These are phyloP conservation scores for Cephus pygmeus DNA, from an alignment of 2,888 invertebrate genomes.

Conservation along the genomic window DNA sequence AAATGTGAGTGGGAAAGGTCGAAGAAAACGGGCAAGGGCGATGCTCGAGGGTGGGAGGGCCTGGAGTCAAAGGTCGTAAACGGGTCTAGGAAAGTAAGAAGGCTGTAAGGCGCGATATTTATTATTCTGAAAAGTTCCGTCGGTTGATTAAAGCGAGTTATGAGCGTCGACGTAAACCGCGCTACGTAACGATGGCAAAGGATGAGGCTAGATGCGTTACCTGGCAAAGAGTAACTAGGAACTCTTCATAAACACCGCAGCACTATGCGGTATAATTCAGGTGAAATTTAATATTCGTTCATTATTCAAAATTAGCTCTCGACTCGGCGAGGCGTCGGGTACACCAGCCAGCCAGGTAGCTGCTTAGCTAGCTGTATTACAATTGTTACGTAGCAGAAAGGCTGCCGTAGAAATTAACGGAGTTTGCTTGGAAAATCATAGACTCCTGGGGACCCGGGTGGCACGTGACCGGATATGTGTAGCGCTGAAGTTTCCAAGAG, in stretches of 20 bases:
- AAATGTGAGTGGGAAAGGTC: neutral
- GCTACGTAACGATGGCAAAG: neutral
- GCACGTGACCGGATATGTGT: constrained; percentile 7
- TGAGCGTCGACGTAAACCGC: constrained; percentile 23
- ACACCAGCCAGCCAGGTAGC: neutral
- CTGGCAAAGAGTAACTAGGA: constrained; percentile 19
- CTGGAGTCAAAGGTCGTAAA: neutral
- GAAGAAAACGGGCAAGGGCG: neutral
- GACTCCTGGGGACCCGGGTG: neutral
- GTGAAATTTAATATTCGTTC: constrained; percentile 52
- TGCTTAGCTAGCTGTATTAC: neutral
- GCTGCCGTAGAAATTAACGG: neutral
- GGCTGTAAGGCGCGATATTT: constrained; percentile 22
- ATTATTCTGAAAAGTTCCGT: constrained; percentile 43
- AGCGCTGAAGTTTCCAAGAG: neutral
- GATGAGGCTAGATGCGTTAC: neutral
- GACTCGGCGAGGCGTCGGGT: constrained; percentile 25
- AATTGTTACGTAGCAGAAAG: neutral
- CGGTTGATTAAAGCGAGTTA: constrained; percentile 55
- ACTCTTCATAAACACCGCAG: constrained; percentile 20
- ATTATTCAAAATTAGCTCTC: constrained; percentile 54
- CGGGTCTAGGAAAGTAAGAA: constrained; percentile 17
- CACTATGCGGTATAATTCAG: constrained; percentile 22
- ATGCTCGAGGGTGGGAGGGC: neutral
- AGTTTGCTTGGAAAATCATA: neutral